phyloP scores from a whole-genome alignment of 2,888 invertebrate genomes.

The Synergus japonicus region DNA sequence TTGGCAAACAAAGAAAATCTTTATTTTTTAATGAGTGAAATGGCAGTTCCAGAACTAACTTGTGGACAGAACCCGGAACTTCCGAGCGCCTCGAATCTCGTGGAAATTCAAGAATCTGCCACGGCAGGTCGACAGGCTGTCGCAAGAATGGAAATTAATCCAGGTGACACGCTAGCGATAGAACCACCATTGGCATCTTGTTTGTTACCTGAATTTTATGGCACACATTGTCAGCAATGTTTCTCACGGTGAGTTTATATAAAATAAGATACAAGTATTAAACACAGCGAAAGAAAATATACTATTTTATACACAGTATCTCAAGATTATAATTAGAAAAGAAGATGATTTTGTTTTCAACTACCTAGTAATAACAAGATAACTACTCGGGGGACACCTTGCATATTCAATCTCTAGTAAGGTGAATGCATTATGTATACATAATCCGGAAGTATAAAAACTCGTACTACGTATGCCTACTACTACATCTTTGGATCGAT shows the following conservation, averaged over 20 bases:
- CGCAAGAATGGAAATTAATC: slow-evolving; percentile 81
- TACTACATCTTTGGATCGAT: too few relatives aligned
- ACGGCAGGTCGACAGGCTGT: slow-evolving; percentile 84
- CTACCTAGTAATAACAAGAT: too few relatives aligned
- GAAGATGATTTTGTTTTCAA: too few relatives aligned
- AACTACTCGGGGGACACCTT: too few relatives aligned
- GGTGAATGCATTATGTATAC: too few relatives aligned
- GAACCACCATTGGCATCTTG: slow-evolving; percentile 88
- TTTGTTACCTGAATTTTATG: slow-evolving; percentile 85
- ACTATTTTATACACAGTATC: too few relatives aligned
- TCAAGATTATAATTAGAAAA: too few relatives aligned
- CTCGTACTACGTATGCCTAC: too few relatives aligned
- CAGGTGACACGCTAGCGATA: slow-evolving; percentile 86
- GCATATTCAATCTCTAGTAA: too few relatives aligned
- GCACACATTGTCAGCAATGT: slow-evolving; percentile 90
- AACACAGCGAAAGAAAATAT: too few relatives aligned
- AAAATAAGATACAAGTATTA: too few relatives aligned
- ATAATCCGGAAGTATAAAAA: too few relatives aligned
- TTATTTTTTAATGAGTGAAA: neutral
- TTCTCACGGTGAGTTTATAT: slow-evolving; percentile 82
- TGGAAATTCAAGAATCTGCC: slow-evolving; percentile 26
- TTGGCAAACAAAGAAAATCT: neutral
- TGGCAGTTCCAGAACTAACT: slow-evolving; percentile 30
- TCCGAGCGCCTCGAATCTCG: slow-evolving; percentile 21
- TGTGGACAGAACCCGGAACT: slow-evolving; percentile 7